Evolutionary conservation across 2,113 vertebrate genomes (phyloP).

Genomic region (Megaleporinus macrocephalus): DNA sequence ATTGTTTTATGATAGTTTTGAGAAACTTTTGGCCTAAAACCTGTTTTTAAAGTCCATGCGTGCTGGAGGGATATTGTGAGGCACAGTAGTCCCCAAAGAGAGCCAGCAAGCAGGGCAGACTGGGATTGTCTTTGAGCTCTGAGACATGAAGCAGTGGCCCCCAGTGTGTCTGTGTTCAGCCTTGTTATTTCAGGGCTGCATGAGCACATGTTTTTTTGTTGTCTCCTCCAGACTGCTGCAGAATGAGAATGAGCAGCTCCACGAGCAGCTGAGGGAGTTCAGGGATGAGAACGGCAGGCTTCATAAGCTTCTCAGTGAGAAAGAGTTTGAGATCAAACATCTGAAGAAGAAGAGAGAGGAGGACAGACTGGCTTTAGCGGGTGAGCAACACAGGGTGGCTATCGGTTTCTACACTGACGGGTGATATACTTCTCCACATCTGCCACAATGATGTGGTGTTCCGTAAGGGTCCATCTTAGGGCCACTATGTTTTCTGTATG

Average conservation of each 20-base stretch:
- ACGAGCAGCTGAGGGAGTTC: constrained; percentile 79
- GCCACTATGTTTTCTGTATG: too few species aligned
- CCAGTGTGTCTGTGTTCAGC: not conserved
- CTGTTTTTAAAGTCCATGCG: too few species aligned
- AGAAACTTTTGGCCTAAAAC: too few species aligned
- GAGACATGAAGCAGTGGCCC: not conserved
- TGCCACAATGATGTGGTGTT: too few species aligned
- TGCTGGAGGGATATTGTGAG: too few species aligned
- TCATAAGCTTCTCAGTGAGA: constrained; percentile 86
- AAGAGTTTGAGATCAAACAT: constrained; percentile 89
- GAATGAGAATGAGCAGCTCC: constrained; percentile 75
- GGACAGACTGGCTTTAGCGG: constrained; percentile 81
- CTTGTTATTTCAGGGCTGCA: not conserved
- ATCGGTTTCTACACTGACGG: too few species aligned
- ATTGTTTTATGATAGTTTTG: too few species aligned
- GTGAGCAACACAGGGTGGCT: constrained; percentile 64
- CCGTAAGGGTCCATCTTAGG: too few species aligned
- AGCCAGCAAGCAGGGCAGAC: too few species aligned
- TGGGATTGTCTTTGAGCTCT: not conserved
- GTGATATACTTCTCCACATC: too few species aligned
- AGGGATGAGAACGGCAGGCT: constrained; percentile 88
- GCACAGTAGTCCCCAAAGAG: too few species aligned
- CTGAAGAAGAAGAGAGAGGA: constrained; percentile 86
- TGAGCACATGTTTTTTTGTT: not conserved
- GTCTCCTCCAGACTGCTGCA: constrained; percentile 56